These are phyloP conservation scores for Campoletis raptor DNA, from an alignment of 2,888 invertebrate genomes.

Conservation along the genomic window DNA sequence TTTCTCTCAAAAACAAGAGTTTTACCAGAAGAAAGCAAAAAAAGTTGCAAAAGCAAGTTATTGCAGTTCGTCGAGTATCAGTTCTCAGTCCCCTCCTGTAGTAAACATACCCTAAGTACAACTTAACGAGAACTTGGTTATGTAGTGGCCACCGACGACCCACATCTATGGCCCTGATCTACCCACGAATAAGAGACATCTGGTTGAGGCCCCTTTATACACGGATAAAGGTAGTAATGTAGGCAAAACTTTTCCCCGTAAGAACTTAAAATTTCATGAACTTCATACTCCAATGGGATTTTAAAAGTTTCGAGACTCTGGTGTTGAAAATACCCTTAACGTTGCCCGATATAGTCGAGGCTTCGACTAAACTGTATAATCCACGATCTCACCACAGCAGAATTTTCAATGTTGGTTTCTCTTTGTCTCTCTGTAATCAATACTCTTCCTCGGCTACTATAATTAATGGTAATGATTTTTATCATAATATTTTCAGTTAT, in stretches of 20 bases:
- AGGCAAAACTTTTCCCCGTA: constrained; percentile 65
- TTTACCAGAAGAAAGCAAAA: background rate
- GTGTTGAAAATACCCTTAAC: constrained; percentile 7
- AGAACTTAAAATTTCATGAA: constrained; percentile 71
- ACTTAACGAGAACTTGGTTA: background rate
- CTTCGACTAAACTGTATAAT: constrained; percentile 11
- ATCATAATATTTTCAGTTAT: background rate
- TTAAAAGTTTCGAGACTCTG: constrained; percentile 43
- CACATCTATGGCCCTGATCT: background rate
- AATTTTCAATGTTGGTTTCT: constrained; percentile 1
- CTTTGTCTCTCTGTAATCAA: background rate
- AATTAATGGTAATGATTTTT: background rate
- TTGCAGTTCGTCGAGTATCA: background rate
- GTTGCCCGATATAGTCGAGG: background rate
- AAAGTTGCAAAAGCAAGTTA: background rate
- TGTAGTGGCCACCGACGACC: background rate
- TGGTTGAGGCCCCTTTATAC: background rate
- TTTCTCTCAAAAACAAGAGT: too few species aligned
- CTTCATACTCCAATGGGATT: constrained; percentile 66
- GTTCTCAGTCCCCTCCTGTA: background rate
- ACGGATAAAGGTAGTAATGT: constrained; percentile 16
- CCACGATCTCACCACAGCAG: constrained; percentile 2
- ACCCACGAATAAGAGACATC: constrained; percentile 18
- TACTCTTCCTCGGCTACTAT: background rate
- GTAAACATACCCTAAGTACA: background rate